Base-by-base conservation (phyloP, 2,113 vertebrate species). In the Carlito syrichta region DNA sequence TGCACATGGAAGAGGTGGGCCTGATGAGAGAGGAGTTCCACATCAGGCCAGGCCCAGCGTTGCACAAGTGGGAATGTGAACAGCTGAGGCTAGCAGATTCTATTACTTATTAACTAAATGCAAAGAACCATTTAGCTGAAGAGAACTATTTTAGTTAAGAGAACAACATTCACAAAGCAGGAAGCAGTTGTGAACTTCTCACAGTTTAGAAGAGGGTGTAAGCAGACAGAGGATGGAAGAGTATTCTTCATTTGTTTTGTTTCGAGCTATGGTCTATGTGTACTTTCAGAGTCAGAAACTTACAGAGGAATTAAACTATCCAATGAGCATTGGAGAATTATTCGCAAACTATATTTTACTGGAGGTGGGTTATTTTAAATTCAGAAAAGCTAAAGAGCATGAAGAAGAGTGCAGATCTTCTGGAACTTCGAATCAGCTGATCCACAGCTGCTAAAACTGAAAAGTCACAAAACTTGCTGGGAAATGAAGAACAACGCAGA, bases 271-370 rank as follows among this genome's bases (percentile, higher is more conserved):
- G 30, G 52, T 48, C 73, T 69, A 22, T 22, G 6, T 74, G n/a
- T 12, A 30, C 5, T 74, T 85, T 94, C n/a, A 85, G 66, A 86
- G 38, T 71, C 76, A 20, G 63, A 86, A 1, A 58, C n/a, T 76
- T 56, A 35, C 54, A 50, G 8, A 30, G n/a, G 30, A 89, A 93
- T 93, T n/a, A 83, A 69, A 91, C 89, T 63, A 88, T 43, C 92
- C n/a, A 60, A n/a, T 50, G 88, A 93, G 56, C 11, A 73, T 79
- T 63, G 11, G 71, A 91, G 73, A 91, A 93, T 78, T 89, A 93
- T 73, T 89, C 35, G 5, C 50, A 78, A 83, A 76, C 45, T 35
- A 7, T 58, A 68, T 77, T 94, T 95, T 91, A 78, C 71, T 30
- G 11, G 56, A 54, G 48, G 48, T 35, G 52, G 45, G 50, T 93